Evolutionary conservation across 2,797 vertebrate genomes (phyloP), one percentile per base, ranked within the genome.

Genomic region (Crenichthys baileyi): DNA sequence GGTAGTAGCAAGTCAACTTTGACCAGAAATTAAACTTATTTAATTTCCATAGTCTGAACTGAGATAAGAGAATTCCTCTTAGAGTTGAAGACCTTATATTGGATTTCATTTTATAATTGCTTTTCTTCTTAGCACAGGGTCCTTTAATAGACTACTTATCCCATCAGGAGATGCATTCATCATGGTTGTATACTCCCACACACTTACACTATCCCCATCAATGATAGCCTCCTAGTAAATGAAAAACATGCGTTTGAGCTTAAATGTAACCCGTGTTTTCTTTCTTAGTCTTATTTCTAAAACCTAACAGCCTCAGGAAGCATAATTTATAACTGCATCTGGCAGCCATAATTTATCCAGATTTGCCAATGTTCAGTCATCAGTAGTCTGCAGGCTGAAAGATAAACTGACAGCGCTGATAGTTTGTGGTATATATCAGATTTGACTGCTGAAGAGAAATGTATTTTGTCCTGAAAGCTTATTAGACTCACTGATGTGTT

Each of bases 141-240:
- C 75, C 71, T 91, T 92, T 94, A 87, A 85, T 88, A 61, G 77
- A 51, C 75, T 75, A 79, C 80, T 77, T 78, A 50, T 60, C 86
- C 75, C 88, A 80, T 89, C 85, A 87, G 82, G 88, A 92, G 82
- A 88, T 83, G 63, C 81, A 83, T 78, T 89, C 80, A 79, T 93
- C 73, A 44, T n/a, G 31, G 61, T 78, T 76, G 53, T 71, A 85
- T 90, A 87, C 82, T 74, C 73, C 78, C 24, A 71, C 78, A 78
- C 77, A 78, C 80, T 44, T 67, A 39, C 29, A 79, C 48, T 76
- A 77, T 73, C 65, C 29, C 46, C 53, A 50, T n/a, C 75, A 78
- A 36, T 50, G 18, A 71, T 56, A 70, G 72, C 65, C n/a, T 76
- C 50, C 46, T 65, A 73, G 72, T 70, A 80, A 81, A 89, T 86